Evolutionary conservation across 2,888 invertebrate genomes (phyloP), one percentile per base, ranked within the genome.

Genomic region (Rhorus exstirpatorius): DNA sequence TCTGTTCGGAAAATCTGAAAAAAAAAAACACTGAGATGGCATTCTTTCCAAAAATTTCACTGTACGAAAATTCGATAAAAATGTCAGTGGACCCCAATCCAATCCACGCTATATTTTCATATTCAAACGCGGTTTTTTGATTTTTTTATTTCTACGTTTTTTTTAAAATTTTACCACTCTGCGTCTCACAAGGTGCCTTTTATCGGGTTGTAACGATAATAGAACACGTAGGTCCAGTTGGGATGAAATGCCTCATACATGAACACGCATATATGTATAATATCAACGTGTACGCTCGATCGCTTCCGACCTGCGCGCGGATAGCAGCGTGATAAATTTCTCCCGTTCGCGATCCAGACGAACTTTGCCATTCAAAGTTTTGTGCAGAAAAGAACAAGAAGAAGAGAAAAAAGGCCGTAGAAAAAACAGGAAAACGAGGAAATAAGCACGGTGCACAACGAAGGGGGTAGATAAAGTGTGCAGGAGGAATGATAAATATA

Each of bases 331-430:
- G 49, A 14, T 68, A 46, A 63, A 63, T 24, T 31, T 31, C 35
- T 51, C 12, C 31, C 21, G 51, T 44, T 76, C 21, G 61, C 61
- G n/a, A 51, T 55, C 61, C 61, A 53, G 44, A 61, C 61, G 26
- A 78, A 78, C 78, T 78, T 63, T 63, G 44, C 61, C 70, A 70
- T 70, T 68, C 68, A 70, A 78, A 70, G 53, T 78, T 78, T 78
- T 8, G 41, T 26, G 17, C 46, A 7, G 46, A 38, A 21, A 46
- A n/a, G n/a, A n/a, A n/a, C n/a, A n/a, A n/a, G 46, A 49, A 60
- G 26, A 14, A 4, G 38, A 74, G 12, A 61, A 49, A 61, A 35
- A 72, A 55, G 12, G 10, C 41, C 17, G 41, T 21, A 19, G 26
- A 17, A 67, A 24, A 76, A 26, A 58, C 14, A 19, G 19, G 14